Evolutionary conservation across 92 coral and sea anemone genomes (phyloP).

Genomic region (Siderastrea siderea): DNA sequence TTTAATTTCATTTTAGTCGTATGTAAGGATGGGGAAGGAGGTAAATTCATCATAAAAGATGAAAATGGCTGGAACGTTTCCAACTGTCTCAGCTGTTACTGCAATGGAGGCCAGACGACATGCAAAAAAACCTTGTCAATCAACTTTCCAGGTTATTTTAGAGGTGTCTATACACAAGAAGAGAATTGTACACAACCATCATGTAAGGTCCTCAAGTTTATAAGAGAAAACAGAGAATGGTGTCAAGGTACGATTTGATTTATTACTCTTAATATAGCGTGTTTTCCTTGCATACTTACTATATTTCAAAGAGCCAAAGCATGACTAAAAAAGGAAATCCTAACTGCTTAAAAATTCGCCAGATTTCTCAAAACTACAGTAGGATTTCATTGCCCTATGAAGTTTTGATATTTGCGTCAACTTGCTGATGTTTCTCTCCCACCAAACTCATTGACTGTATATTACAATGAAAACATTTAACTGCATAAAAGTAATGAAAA

Average conservation of each 20-base stretch:
- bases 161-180: not conserved
- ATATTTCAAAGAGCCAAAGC: no score
- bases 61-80: conserved; percentile 23
- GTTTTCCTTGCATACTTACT: no score
- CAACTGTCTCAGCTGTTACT: conserved; percentile 17
- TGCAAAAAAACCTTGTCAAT: conserved; percentile 7
- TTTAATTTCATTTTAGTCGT: not conserved
- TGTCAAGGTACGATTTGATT: conserved; percentile 25
- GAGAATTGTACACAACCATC: conserved; percentile 30
- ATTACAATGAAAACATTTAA: no score
- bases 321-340: no score
- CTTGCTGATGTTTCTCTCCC: no score
- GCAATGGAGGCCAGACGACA: conserved; percentile 5
- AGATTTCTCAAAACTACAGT: no score
- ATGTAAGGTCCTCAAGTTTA: conserved; percentile 32
- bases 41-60: not conserved
- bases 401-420: no score
- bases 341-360: no score
- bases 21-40: conserved; percentile 36
- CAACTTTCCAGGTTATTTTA: conserved; percentile 19
- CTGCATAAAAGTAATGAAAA: no score
- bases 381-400: no score
- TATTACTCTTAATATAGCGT: no score
- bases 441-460: no score
- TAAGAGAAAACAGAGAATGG: not conserved